Evolutionary conservation across 23 tunicate genomes (phyloP), one percentile per base, ranked within the genome.

Genomic region (Botrylloides violaceus): DNA sequence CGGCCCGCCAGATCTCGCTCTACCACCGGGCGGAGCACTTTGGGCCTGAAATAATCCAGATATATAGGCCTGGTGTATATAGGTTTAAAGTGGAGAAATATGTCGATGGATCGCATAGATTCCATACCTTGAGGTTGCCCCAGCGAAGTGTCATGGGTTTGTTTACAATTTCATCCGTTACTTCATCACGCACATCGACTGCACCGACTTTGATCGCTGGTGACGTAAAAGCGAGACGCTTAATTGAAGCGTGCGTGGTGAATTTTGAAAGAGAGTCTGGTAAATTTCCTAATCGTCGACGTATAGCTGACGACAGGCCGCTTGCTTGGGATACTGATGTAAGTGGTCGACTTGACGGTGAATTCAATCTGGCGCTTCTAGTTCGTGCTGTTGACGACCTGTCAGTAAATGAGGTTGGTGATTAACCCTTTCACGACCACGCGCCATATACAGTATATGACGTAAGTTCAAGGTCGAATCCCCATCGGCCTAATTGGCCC

Each of bases 181-280:
- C 86, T 38, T 87, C 95, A 65, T 87, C 95, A 30, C 86, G 70
- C 6, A 76, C 95, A 59, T 87, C 79, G 2, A 72, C 36, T 1
- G 86, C 76, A 25, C 86, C 95, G 28, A 81, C 86, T 29, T 71
- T 35, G 29, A 87, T 60, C 6, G 87, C 82, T n/a, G 95, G 95
- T 34, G 82, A 84, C 43, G 82, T 87, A 59, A 87, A 87, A 15
- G 82, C 49, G 29, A 87, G 58, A 29, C 71, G 60, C 26, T 81
- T 87, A 58, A 83, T 76, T 2, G 86, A 76, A 4, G 95, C 78
- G 29, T 68, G 72, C 4, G 80, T 36, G 5, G 76, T 36, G 2
- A 79, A 32, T 36, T 73, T 65, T 2, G 78, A 72, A 27, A 30
- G 71, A 43, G 81, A 64, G 15, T 60, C 15, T 15, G 53, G 53